Base-by-base conservation (phyloP, 2,888 invertebrate species). In the Heteropelma amictum region DNA sequence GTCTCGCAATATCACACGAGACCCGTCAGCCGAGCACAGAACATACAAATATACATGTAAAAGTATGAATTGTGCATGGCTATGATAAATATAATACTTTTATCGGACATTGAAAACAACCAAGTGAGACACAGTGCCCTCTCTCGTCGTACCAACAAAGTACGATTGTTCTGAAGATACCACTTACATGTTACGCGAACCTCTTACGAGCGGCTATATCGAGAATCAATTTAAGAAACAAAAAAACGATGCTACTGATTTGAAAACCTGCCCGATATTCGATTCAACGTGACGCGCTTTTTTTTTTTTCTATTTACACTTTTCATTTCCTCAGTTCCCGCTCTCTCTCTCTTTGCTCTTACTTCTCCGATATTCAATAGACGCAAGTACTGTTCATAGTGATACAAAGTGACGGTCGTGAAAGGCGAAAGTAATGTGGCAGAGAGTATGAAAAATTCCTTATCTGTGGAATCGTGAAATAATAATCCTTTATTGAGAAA, bases 41-140 rank as follows among this genome's bases (percentile, higher is more conserved):
- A 42, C 17, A 30, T 21, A n/a, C n/a, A n/a, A n/a, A n/a, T n/a
- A n/a, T 17, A n/a, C 12, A 30, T 30, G 14, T 33, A 33, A 33
- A n/a, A n/a, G 28, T 58, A 42, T 47, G 33, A 17, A 6, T 47
- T 47, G 12, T 35, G 23, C 28, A 19, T 45, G 23, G 10, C 19
- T 30, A 45, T 12, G 40, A 23, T 30, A 47, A 40, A 61, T 17
- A 28, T 47, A 14, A 5, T n/a, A n/a, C n/a, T n/a, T n/a, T n/a
- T n/a, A n/a, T 19, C 7, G 2, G 10, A 5, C n/a, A 40, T 28
- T 40, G 40, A 45, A 30, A 47, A 61, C 47, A 17, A 33, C 33
- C 47, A 14, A 47, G 33, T 47, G 45, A 61, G 47, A 47, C 33
- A 17, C 61, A 47, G 47, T 61, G 47, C 47, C 47, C 33, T 47